Evolutionary conservation across 2,888 invertebrate genomes (phyloP), one percentile per base, ranked within the genome.

Genomic region (Epicampocera succincta): DNA sequence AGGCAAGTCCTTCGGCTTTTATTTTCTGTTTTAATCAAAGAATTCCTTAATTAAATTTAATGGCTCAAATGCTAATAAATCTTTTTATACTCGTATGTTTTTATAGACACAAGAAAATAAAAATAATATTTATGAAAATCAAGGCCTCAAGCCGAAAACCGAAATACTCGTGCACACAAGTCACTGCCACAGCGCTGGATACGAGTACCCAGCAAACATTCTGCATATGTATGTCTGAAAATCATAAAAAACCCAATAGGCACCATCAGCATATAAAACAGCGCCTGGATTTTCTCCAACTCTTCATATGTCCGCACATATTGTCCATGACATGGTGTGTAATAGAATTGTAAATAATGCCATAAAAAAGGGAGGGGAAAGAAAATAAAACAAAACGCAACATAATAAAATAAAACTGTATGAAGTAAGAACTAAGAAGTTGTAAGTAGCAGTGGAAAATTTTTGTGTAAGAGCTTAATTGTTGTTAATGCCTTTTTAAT

Each of bases 401-500:
- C 38, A 46, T 56, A 73, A 61, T 17, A 15, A 56, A 21, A 40
- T 21, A 25, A 63, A 60, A 60, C 9, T 40, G 25, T 60, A 25
- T 17, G 50, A 1, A 42, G 6, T 11, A 74, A 33, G 38, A 66
- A n/a, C n/a, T n/a, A n/a, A 60, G 29, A 3, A 15, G 29, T 12
- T 1, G 29, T 42, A 60, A 81, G 25, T 15, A 56, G 60, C 29
- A 21, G 25, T 60, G 60, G 38, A 56, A 58, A 69, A 76, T 65
- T 71, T 15, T 81, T 71, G 71, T 76, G 77, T 46, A 86, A 71
- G 72, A 78, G 73, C 75, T 76, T 84, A 88, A 88, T 89, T 87
- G 86, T 87, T 86, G 86, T 85, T 89, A 89, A 89, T 89, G 89
- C 87, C 85, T 88, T 89, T 89, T 89, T 89, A 89, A 89, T 89